Base-by-base conservation (phyloP, 2,888 invertebrate species). In the Anthophora plumipes region DNA sequence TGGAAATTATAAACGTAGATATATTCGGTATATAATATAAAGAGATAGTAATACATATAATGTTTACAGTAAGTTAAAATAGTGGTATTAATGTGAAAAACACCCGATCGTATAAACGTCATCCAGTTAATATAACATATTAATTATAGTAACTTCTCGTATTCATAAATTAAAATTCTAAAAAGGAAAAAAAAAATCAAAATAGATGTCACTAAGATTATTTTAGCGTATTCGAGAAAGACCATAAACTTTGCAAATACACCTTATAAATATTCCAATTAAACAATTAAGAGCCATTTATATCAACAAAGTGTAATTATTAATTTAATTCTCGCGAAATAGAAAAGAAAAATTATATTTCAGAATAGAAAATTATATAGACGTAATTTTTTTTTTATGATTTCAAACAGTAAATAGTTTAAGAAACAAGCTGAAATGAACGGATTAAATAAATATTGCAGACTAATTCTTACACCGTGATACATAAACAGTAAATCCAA, bases 151-250 rank as follows among this genome's bases (percentile, higher is more conserved):
- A 63, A 69, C 20, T 74, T 48, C 14, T 59, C 46, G 48, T 48
- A 60, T 78, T 54, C n/a, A 68, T 64, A 41, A 52, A 67, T 50
- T 68, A 43, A 63, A 61, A 68, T 31, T 69, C 67, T 46, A 25
- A 61, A 82, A 73, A 79, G 54, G 63, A 67, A 43, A 39, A 73
- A 78, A 74, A 78, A 52, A 63, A 85, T 85, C 61, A 74, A 83
- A 79, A 60, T 22, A 61, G 9, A 11, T 71, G 12, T 54, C 46
- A 57, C 14, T 52, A 52, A 20, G 8, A 14, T 46, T 63, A 41
- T 55, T 48, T 50, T 20, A 59, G 25, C 8, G 8, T 17, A 60
- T 39, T 43, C 57, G 11, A 80, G 5, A n/a, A 60, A 12, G 20
- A 60, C 52, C 14, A 50, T 6, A 50, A 20, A 55, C 43, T 77